Evolutionary conservation across 2,888 invertebrate genomes (phyloP), one percentile per base, ranked within the genome.

Genomic region (Caenorhabditis sinica): DNA sequence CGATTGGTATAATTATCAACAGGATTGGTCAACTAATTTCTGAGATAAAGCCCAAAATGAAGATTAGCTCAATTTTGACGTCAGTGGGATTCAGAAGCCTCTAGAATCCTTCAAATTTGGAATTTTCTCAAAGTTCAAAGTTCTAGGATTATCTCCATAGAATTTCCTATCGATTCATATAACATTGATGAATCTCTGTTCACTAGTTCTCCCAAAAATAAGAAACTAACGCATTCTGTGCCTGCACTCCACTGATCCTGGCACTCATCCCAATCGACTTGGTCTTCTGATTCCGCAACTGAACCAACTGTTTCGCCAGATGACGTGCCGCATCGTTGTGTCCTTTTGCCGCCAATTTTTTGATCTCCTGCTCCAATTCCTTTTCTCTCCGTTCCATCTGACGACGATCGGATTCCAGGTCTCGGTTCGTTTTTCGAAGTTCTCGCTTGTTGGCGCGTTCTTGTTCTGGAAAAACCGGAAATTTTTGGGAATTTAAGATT

Each of bases 371-470:
- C 56, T 96, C 96, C 93, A 97, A 93, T 94, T 96, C 96, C 89
- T 96, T 96, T 93, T 97, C 97, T 93, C 97, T 96, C 89, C 95
- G 95, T 93, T 97, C 97, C 89, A 97, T 93, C 86, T 96, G 95
- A 72, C 95, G 94, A 88, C 96, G 95, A 92, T 97, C 97, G 86
- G 96, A 94, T 86, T 96, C 96, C 87, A 97, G 94, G 89, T 96
- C 97, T 88, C 97, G 94, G 11, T 95, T 95, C 15, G 96, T 96
- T 94, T 95, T 96, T 11, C 96, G 94, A 28, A 97, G 93, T 66
- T 95, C 95, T 80, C 95, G 94, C 91, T 97, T 96, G 94, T 96
- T 96, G 93, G 95, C 95, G 68, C 96, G 94, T 93, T 96, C 95
- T 93, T 96, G 95, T 93, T 97, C 97, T 96, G 75, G 33, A 84